Evolutionary conservation across 2,113 vertebrate genomes (phyloP), one percentile per base, ranked within the genome.

Genomic region (Gulo gulo): DNA sequence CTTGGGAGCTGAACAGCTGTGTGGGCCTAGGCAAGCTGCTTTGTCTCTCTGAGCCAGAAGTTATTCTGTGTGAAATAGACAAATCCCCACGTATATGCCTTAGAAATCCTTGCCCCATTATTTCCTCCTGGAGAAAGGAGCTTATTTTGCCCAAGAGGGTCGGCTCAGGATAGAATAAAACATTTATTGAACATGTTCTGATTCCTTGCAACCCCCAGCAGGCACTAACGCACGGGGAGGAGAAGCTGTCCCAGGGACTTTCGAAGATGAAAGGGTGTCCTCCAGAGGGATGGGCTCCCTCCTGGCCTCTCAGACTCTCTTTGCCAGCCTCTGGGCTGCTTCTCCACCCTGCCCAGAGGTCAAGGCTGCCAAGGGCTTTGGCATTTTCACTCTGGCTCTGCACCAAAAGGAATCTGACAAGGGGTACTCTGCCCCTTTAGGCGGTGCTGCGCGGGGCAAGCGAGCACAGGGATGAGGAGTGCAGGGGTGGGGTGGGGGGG

Each of bases 61-160:
- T 67, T 61, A 47, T 47, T 73, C 61, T 39, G 14, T 67, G 10
- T 42, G 36, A 88, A 82, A 82, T 71, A 36, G 69, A 76, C 24
- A 42, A 65, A 67, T 50, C 4, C 39, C 39, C 39, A 15, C 9
- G 39, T 24, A 79, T 34, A 13, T 90, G 16, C 67, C 50, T 34
- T 88, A 94, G 63, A 80, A 96, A 78, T 42, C 15, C 52, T 88
- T 85, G 34, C 79, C 73, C 74, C 14, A 74, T 96, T 52, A 90
- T 87, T 94, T 86, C 34, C 67, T 95, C 91, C 79, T 89, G 34
- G 84, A 96, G 52, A 86, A 95, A 95, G 15, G 65, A 73, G 50
- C 3, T 94, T 90, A 73, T 87, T 67, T 96, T 90, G 85, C 92
- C 94, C 85, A 85, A 78, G 50, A 93, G 63, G 47, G 55, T 69